Evolutionary conservation across 2,888 invertebrate species (phyloP), one percentile per base, ranked within the genome.

Genomic region (Petrophora chlorosata): DNA sequence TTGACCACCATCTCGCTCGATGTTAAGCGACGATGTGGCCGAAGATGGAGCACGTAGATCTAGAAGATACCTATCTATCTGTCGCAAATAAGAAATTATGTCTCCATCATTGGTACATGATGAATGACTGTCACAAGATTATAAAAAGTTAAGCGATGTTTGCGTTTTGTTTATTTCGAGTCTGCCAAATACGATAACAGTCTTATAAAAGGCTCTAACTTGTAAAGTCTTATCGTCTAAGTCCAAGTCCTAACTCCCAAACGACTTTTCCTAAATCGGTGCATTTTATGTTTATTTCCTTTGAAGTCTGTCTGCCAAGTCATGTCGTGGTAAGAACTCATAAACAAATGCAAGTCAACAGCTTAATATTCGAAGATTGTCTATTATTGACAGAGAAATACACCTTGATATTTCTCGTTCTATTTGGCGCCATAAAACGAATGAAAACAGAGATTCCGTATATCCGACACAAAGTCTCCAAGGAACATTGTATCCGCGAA

Each of bases 221-320:
- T 15, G 3, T 8, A 5, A 12, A 15, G 19, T 29, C 29, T 42
- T 43, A 43, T 43, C 35, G 15, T n/a, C 1, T 17, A 40, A 40
- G 40, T 36, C 29, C 16, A 40, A 40, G 40, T 36, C 29, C 16
- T 22, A 26, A 14, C 33, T 22, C 29, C 9, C 8, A 14, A 32
- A 38, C 43, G 14, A 23, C 23, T 36, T 34, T 36, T 23, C 36
- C 16, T 36, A 28, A 14, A 30, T 40, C 39, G 22, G 12, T 46
- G 35, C 34, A 35, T 41, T 47, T 47, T 41, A 47, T 47, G 47
- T 12, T 29, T n/a, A n/a, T n/a, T 35, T 17, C 13, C 28, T 29
- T 28, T 34, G 15, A 4, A 29, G 23, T 39, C 14, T 22, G n/a
- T 28, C 13, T 34, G 9, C 2, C 30, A 34, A 19, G 17, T 32